Base-by-base conservation (phyloP, 35 echinoderm and acorn worm genomes). In the Nesometra sesokonis region DNA sequence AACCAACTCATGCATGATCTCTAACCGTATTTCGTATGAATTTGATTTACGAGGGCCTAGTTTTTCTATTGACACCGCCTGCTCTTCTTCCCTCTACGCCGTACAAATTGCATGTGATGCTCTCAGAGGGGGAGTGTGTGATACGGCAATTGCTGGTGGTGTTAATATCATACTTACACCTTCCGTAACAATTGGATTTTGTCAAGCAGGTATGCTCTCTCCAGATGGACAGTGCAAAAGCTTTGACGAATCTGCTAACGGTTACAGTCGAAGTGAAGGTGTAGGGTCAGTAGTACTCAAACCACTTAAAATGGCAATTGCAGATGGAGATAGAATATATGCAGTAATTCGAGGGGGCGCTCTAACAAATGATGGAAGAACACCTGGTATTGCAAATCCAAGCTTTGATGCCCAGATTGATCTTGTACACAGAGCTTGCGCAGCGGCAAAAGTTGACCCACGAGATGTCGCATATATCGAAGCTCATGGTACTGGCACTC, bases 361-460 rank as follows among this genome's bases (percentile, higher is more conserved):
- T 82, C 52, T 93, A 2, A 90, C 77, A 84, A 93, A 90, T 77
- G 92, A 93, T 78, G 92, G 92, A 34, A 67, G 84, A 11, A 93
- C 88, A 29, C 40, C 80, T 19, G 92, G 92, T 9, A 93, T 93
- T 57, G 82, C 85, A 30, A 46, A 78, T 37, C 92, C 92, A 21
- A 93, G 82, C 36, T 52, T 21, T 34, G 80, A 87, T 30, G 85
- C 92, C 27, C 92, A 93, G 33, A 35, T 77, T 27, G 29, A 57
- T 0, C 57, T 93, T 31, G 32, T 90, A 0, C 37, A 87, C 32
- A 38, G 5, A 0, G 92, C 92, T 3, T 93, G 82, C 77, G 29
- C 46, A 34, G 78, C 85, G 31, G 91, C 91, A 13, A 85, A 38
- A 35, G 91, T 92, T 4, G 30, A 77, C 29, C 86, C 91, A 32